phyloP scores from a whole-genome alignment of 53 echinoderm and acorn worm genomes.

The Paracentrotus lividus region DNA sequence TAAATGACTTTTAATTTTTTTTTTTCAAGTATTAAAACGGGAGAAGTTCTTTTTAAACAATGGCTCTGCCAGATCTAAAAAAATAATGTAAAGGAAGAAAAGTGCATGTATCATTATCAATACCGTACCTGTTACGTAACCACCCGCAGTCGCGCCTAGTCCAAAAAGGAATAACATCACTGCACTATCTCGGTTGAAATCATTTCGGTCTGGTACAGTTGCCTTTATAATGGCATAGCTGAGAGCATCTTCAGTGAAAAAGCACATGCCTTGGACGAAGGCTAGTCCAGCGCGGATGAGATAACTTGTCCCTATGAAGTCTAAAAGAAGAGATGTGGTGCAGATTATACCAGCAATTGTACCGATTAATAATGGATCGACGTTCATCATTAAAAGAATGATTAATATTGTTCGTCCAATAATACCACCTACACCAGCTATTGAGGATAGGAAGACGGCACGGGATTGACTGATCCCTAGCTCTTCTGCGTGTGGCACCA shows the following conservation, averaged over 20 bases:
- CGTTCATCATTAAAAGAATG: background rate
- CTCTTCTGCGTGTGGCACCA: slow-evolving; percentile 1
- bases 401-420: background rate
- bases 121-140: background rate
- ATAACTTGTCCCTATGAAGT: background rate
- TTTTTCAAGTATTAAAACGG: background rate
- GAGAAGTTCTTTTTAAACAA: too few relatives aligned
- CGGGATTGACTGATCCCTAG: background rate
- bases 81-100: too few relatives aligned
- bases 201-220: background rate
- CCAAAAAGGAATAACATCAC: background rate
- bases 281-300: background rate
- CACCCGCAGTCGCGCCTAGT: background rate
- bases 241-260: background rate
- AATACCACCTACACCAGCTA: background rate
- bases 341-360: background rate
- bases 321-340: background rate
- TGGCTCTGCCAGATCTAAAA: too few relatives aligned
- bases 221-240: background rate
- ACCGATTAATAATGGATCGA: background rate
- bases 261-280: background rate
- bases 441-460: background rate
- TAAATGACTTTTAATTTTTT: background rate
- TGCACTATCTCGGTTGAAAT: background rate
- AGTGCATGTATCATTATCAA: too few relatives aligned